These are phyloP conservation scores for Toxotes chatareus DNA, from an alignment of 2,113 vertebrate species.

Conservation along the genomic window DNA sequence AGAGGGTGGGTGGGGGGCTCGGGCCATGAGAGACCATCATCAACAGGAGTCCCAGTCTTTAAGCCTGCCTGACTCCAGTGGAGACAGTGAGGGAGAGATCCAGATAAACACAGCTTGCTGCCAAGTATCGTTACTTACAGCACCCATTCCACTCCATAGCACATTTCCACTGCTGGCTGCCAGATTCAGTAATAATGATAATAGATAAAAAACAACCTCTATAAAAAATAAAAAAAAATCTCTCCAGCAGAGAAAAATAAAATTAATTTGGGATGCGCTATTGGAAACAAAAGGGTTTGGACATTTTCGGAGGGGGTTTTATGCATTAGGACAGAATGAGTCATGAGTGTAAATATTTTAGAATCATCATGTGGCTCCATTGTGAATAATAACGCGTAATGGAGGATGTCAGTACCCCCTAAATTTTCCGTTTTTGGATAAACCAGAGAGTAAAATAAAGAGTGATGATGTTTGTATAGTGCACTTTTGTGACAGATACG, in stretches of 20 bases:
- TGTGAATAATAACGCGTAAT: conserved; percentile 13
- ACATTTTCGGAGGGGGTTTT: conserved; percentile 18
- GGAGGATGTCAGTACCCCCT: neutral
- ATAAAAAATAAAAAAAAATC: neutral
- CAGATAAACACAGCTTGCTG: conserved; percentile 64
- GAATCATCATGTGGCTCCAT: conserved; percentile 6
- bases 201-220: conserved; percentile 45
- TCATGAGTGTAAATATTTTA: conserved; percentile 19
- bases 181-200: conserved; percentile 36
- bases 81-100: conserved; percentile 47
- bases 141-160: conserved; percentile 47
- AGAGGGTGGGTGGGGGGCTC: neutral
- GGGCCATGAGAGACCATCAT: neutral
- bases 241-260: conserved; percentile 34
- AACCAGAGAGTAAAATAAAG: neutral
- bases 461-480: neutral
- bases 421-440: conserved; percentile 8
- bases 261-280: conserved; percentile 36
- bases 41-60: conserved; percentile 7
- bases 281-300: conserved; percentile 14
- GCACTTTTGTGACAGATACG: neutral
- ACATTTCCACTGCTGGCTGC: conserved; percentile 60
- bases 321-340: conserved; percentile 15
- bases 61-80: conserved; percentile 44
- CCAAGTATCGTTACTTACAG: conserved; percentile 58